A percentile compares a stretch with the other conserved stretches of the same genome.
These are phyloP conservation scores for Pavo muticus DNA, from an alignment of 2,113 vertebrate species.

Conservation along the genomic window DNA sequence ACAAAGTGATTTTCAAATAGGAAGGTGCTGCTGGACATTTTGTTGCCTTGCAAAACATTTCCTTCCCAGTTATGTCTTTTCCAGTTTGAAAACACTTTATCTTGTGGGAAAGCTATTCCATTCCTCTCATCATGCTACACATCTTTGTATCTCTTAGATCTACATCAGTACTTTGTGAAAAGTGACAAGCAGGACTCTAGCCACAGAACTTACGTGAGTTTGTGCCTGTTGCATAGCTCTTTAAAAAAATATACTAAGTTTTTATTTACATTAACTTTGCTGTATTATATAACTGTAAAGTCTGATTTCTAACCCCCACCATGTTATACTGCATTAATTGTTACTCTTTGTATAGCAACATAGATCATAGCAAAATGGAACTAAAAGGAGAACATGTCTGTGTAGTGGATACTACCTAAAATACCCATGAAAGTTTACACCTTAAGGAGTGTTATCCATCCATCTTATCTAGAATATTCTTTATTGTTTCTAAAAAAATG, in stretches of 20 bases:
- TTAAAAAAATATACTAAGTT: not conserved
- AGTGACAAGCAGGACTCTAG: not conserved
- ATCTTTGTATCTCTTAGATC: not conserved
- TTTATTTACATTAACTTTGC: not conserved
- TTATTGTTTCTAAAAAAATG: not conserved
- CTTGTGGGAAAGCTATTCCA: not conserved
- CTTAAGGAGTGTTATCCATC: not conserved
- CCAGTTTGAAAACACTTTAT: not conserved
- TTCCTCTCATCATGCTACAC: not conserved
- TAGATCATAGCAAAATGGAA: not conserved
- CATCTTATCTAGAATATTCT: not conserved
- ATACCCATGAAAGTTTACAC: not conserved
- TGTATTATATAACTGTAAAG: not conserved
- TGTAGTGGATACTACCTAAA: not conserved
- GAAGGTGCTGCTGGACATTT: not conserved
- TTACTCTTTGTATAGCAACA: not conserved
- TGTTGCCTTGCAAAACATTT: not conserved
- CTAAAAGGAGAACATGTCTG: not conserved
- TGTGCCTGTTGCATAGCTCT: not conserved
- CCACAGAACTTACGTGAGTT: not conserved
- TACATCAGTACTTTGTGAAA: not conserved
- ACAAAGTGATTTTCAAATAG: accelerated
- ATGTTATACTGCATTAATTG: not conserved
- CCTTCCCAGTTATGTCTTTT: not conserved
- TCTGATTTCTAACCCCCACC: not conserved